Percentiles rank a stretch among this genome's conserved stretches.
These are phyloP conservation scores for Drosophila jambulina DNA, from an alignment of 1,140 invertebrate genomes.

Conservation along the genomic window DNA sequence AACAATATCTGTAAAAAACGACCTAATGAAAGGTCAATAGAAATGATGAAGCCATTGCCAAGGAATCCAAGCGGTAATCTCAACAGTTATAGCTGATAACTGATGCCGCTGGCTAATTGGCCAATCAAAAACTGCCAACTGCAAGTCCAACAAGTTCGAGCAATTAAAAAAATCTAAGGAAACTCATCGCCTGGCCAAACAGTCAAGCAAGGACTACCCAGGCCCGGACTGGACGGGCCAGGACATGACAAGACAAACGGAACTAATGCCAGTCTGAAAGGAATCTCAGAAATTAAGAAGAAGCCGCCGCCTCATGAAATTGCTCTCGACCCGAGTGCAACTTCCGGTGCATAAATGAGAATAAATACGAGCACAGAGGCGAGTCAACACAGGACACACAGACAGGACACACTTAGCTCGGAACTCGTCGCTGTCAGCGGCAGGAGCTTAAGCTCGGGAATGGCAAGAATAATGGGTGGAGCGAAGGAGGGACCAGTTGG, in stretches of 20 bases:
- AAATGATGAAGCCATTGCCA: not conserved
- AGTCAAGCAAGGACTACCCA: slow-evolving; percentile 9
- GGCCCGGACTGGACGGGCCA: not conserved
- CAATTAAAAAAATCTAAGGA: slow-evolving; percentile 71
- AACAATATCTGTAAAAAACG: not conserved
- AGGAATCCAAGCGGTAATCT: slow-evolving; percentile 2
- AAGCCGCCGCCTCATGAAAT: slow-evolving; percentile 53
- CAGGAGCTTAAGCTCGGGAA: slow-evolving; percentile 31
- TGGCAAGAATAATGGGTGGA: not conserved
- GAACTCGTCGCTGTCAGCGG: slow-evolving; percentile 59
- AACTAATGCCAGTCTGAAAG: slow-evolving; percentile 66
- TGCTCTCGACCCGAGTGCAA: slow-evolving; percentile 64
- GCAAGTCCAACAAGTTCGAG: slow-evolving; percentile 54
- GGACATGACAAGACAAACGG: slow-evolving; percentile 65
- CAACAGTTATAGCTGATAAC: slow-evolving; percentile 35
- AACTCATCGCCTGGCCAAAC: slow-evolving; percentile 47
- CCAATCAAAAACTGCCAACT: slow-evolving; percentile 76
- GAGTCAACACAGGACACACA: slow-evolving; percentile 20
- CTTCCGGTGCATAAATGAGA: slow-evolving; percentile 81
- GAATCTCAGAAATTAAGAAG: slow-evolving; percentile 73
- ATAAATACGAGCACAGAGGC: slow-evolving; percentile 63
- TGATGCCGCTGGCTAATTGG: slow-evolving; percentile 72
- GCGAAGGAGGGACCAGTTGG: slow-evolving; percentile 33
- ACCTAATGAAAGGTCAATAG: not conserved
- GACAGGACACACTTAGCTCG: slow-evolving; percentile 3